Percentiles rank a stretch among this genome's conserved stretches.
phyloP scores from a whole-genome alignment of 2,888 invertebrate genomes.

The Cistogaster globosa region DNA sequence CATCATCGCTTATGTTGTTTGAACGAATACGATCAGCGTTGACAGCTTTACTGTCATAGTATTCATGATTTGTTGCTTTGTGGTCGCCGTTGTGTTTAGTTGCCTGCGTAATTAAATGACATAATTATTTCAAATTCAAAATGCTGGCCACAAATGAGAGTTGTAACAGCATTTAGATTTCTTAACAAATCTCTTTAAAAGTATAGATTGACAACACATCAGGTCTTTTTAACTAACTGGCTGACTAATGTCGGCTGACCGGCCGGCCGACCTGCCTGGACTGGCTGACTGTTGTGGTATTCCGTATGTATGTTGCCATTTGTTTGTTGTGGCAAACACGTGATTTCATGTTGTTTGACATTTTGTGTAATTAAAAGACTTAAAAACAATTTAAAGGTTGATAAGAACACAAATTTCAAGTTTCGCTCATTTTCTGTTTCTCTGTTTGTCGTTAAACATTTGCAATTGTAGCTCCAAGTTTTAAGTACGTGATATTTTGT shows the following conservation, averaged over 20 bases:
- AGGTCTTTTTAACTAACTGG: background rate
- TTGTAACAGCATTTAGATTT: constrained; percentile 40
- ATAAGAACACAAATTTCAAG: constrained; percentile 53
- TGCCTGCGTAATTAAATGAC: constrained; percentile 82
- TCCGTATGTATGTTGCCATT: constrained; percentile 26
- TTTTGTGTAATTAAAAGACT: constrained; percentile 69
- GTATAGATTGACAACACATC: constrained; percentile 23
- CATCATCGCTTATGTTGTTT: constrained; percentile 30
- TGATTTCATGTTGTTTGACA: constrained; percentile 71
- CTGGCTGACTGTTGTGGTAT: constrained; percentile 50
- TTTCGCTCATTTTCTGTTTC: constrained; percentile 1
- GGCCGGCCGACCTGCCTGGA: background rate
- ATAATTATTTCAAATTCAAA: constrained; percentile 81
- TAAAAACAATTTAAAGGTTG: constrained; percentile 55
- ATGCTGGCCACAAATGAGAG: constrained; percentile 62
- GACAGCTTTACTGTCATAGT: constrained; percentile 62
- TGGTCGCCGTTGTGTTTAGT: constrained; percentile 70
- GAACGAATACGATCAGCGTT: constrained; percentile 53
- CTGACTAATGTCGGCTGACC: constrained; percentile 1
- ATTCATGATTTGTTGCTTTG: constrained; percentile 51
- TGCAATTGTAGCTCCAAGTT: constrained; percentile 54
- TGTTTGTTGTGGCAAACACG: constrained; percentile 64
- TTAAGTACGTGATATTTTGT: constrained; percentile 62
- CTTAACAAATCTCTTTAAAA: constrained; percentile 39
- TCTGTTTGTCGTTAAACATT: constrained; percentile 15